A percentile compares a stretch with the other conserved stretches of the same genome.
These are phyloP conservation scores for Penelope pileata DNA, from an alignment of 2,113 vertebrate species.

Conservation along the genomic window DNA sequence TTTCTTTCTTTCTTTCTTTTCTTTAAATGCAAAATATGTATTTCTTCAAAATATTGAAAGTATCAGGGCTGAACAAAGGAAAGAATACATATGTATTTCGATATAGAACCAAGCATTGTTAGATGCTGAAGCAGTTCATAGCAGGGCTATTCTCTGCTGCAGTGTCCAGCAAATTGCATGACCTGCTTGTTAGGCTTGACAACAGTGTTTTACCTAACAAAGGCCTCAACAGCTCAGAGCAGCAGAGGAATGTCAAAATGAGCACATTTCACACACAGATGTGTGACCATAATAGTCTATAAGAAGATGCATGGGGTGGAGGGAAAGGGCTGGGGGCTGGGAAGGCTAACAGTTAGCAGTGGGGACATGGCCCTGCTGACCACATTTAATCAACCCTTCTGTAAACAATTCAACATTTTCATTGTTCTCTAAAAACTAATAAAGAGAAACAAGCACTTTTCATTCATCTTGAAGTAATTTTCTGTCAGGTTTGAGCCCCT, in stretches of 20 bases:
- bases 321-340: conserved; percentile 63
- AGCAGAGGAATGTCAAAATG: conserved; percentile 91
- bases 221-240: conserved; percentile 85
- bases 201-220: conserved; percentile 89
- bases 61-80: conserved; percentile 12
- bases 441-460: conserved; percentile 86
- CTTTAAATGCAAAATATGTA: not conserved
- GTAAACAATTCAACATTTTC: conserved; percentile 87
- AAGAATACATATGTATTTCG: conserved; percentile 69
- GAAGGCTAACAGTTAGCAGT: conserved; percentile 76
- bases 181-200: conserved; percentile 91
- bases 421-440: conserved; percentile 90
- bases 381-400: conserved; percentile 85
- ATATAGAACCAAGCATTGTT: conserved; percentile 64
- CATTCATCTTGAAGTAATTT: conserved; percentile 87
- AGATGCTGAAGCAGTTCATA: conserved; percentile 65
- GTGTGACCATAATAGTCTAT: conserved; percentile 89
- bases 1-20: not conserved
- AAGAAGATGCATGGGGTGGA: conserved; percentile 82
- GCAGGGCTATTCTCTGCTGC: conserved; percentile 65
- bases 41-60: conserved; percentile 50
- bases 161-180: conserved; percentile 79
- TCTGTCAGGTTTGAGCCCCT: conserved; percentile 83
- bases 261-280: conserved; percentile 98
- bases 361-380: conserved; percentile 78